These are phyloP conservation scores for Limnephilus lunatus DNA, from an alignment of 2,888 invertebrate species.

Conservation along the genomic window DNA sequence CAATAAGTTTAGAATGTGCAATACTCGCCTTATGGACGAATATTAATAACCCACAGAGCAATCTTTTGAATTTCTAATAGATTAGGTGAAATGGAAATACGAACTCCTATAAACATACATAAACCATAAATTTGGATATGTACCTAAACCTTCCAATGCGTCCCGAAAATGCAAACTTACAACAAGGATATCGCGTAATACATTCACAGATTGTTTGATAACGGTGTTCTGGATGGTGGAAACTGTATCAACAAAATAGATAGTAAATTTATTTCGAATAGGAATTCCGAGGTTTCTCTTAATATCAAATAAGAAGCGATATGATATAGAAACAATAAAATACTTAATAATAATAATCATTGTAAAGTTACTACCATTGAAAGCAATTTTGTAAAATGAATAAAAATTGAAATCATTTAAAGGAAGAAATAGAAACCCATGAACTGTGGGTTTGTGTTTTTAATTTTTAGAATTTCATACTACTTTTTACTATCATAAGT, in stretches of 20 bases:
- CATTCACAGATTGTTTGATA: not conserved
- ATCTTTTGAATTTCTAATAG: not conserved
- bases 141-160: not conserved
- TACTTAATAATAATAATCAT: too few relatives aligned
- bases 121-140: not conserved
- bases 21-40: not conserved
- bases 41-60: not conserved
- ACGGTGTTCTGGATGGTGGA: not conserved
- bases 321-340: too few relatives aligned
- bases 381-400: not conserved
- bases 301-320: not conserved
- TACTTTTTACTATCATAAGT: too few relatives aligned
- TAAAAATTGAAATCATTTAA: not conserved
- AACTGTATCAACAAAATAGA: not conserved
- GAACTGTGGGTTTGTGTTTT: too few relatives aligned
- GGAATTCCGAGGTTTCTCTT: not conserved
- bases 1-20: not conserved
- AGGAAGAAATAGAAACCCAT: too few relatives aligned
- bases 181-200: not conserved
- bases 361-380: not conserved
- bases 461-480: too few relatives aligned
- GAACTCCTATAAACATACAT: not conserved
- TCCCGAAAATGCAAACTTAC: not conserved
- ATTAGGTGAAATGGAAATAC: not conserved
- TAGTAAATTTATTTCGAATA: not conserved